Conservation (phyloP, 2,888 invertebrate genomes). For the Cremastinae sp. region DNA sequence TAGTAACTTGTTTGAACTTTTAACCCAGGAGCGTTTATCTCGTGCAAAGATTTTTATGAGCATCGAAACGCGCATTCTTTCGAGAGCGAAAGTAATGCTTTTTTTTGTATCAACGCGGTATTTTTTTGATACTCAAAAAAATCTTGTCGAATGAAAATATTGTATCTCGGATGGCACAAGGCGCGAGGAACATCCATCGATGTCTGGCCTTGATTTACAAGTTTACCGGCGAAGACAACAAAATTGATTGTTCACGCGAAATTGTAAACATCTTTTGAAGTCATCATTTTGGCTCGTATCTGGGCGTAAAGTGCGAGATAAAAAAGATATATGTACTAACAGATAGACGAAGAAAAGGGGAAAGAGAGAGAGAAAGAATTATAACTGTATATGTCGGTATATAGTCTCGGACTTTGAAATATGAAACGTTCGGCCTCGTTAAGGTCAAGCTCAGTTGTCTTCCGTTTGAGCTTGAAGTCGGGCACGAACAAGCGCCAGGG, state of each 20-base stretch:
- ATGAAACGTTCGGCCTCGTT: constrained; percentile 42
- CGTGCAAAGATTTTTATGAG: background rate
- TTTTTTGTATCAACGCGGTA: background rate
- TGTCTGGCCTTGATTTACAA: too few relatives aligned
- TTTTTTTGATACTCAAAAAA: background rate
- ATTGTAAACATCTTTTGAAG: background rate
- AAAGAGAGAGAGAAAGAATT: background rate
- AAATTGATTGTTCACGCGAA: background rate
- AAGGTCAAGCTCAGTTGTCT: constrained; percentile 57
- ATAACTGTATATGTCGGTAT: constrained; percentile 39
- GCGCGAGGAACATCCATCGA: background rate
- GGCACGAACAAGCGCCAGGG: constrained; percentile 24
- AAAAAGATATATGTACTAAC: constrained; percentile 4
- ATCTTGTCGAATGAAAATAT: background rate
- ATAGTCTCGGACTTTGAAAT: constrained; percentile 56
- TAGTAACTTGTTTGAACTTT: constrained; percentile 19
- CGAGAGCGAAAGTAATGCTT: background rate
- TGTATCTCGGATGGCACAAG: background rate
- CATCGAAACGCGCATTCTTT: too few relatives aligned
- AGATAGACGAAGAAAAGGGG: background rate
- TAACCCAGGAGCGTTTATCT: constrained; percentile 6
- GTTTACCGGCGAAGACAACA: constrained; percentile 1
- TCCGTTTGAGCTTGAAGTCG: constrained; percentile 40
- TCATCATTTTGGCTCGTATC: constrained; percentile 15
- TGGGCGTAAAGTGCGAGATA: constrained; percentile 20